Evolutionary conservation across 2,113 vertebrate genomes (phyloP).

Genomic region (Gobiocypris rarus): DNA sequence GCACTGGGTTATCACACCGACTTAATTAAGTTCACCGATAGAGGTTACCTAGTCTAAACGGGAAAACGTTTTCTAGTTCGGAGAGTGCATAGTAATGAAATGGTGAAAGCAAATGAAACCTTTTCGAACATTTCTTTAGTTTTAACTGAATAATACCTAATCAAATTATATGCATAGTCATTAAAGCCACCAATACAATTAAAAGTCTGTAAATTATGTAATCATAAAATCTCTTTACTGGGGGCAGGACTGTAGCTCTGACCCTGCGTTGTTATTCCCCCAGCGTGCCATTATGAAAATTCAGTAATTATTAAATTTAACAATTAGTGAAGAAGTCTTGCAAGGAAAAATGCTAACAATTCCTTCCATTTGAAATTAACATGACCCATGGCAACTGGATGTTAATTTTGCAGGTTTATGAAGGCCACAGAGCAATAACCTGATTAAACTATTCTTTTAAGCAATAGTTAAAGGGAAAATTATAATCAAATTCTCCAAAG

Average conservation of each 20-base stretch:
- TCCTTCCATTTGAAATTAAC: constrained; percentile 20
- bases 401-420: neutral
- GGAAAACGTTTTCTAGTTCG: neutral
- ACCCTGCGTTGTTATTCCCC: neutral
- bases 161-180: neutral
- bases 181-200: constrained; percentile 1
- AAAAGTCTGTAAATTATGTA: constrained; percentile 7
- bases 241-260: neutral
- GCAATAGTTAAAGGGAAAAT: neutral
- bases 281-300: neutral
- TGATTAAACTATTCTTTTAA: constrained; percentile 8
- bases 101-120: neutral
- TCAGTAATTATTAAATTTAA: constrained; percentile 8
- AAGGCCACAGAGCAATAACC: neutral
- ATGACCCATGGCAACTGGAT: constrained; percentile 11
- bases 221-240: neutral
- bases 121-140: constrained; percentile 7
- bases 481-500: neutral
- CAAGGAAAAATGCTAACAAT: constrained; percentile 20
- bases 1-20: neutral
- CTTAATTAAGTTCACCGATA: constrained; percentile 22
- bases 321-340: constrained; percentile 5
- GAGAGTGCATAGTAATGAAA: neutral
- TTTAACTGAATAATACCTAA: neutral
- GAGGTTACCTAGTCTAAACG: neutral